Evolutionary conservation across 2,888 invertebrate species (phyloP).

Genomic region (Drosophila birchii): DNA sequence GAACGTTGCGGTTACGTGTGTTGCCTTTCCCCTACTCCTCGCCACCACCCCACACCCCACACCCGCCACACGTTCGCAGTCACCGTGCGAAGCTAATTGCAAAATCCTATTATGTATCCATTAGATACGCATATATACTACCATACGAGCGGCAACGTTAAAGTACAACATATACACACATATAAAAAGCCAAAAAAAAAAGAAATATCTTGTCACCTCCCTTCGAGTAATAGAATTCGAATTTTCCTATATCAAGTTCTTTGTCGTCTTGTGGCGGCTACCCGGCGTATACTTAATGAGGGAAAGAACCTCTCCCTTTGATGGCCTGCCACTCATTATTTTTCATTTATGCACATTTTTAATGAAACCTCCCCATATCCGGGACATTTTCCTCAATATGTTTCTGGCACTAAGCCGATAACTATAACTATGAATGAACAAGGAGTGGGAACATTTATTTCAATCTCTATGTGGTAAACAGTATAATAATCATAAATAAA

Average conservation of each 20-base stretch:
- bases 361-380: constrained; percentile 31
- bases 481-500: constrained; percentile 60
- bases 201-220: constrained; percentile 24
- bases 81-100: constrained; percentile 64
- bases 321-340: constrained; percentile 45
- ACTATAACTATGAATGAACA: constrained; percentile 23
- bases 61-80: constrained; percentile 36
- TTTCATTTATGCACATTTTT: constrained; percentile 49
- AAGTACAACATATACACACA: constrained; percentile 36
- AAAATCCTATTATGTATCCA: constrained; percentile 82
- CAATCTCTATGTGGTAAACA: constrained; percentile 46
- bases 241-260: constrained; percentile 11
- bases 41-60: constrained; percentile 15
- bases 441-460: constrained; percentile 16
- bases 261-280: constrained; percentile 15
- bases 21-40: constrained; percentile 41
- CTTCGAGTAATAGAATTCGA: constrained; percentile 7
- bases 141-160: constrained; percentile 2
- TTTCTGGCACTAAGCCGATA: constrained; percentile 32
- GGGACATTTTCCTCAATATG: constrained; percentile 16
- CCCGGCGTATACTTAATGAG: constrained; percentile 40
- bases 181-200: constrained; percentile 46
- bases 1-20: constrained; percentile 71
- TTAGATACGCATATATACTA: constrained; percentile 71
- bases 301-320: constrained; percentile 8